A percentile compares a stretch with the other conserved stretches of the same genome.
These are phyloP conservation scores for Tursiops truncatus DNA, from an alignment of 2,113 vertebrate genomes.

Conservation along the genomic window DNA sequence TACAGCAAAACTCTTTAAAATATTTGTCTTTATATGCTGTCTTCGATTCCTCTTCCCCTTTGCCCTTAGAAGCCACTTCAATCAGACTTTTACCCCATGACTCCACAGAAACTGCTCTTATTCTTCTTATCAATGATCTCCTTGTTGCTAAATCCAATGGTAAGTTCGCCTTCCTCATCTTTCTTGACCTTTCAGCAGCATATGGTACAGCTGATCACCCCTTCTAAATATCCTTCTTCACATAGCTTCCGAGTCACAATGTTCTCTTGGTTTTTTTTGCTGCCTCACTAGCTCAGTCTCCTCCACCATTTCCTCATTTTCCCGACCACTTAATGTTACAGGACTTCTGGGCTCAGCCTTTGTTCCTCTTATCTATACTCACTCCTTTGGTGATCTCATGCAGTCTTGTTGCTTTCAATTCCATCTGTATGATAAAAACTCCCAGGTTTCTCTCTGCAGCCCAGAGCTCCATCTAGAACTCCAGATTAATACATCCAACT, in stretches of 20 bases:
- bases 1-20: slow-evolving; percentile 8
- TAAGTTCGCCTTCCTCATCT: neutral
- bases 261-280: neutral
- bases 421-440: neutral
- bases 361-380: neutral
- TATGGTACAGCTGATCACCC: neutral
- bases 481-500: neutral
- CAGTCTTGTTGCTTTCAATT: slow-evolving; percentile 7
- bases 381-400: neutral
- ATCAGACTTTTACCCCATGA: neutral
- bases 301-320: slow-evolving; percentile 5
- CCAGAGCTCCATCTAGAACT: neutral
- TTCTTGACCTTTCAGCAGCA: neutral
- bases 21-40: neutral
- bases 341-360: neutral
- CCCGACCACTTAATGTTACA: neutral
- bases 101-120: neutral
- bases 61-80: neutral
- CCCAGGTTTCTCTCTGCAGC: slow-evolving; percentile 7
- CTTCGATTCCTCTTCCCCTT: neutral
- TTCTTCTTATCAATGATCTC: neutral
- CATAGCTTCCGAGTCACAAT: neutral
- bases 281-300: neutral
- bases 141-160: neutral
- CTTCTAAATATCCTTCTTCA: neutral